Evolutionary conservation across 2,888 invertebrate species (phyloP).

Genomic region (Tenthredo distinguenda): DNA sequence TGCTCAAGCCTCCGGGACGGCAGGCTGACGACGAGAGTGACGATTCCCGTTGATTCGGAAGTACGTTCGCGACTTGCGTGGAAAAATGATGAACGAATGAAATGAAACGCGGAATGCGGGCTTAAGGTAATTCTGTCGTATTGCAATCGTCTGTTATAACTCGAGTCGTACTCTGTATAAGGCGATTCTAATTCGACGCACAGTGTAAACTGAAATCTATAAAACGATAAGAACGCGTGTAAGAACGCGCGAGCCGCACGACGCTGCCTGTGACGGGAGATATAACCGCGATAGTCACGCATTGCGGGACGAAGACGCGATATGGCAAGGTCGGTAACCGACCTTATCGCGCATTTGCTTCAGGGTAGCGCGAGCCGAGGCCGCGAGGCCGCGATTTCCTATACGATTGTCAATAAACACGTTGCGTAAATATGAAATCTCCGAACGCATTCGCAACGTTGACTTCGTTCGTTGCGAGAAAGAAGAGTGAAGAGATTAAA

Average conservation of each 20-base stretch:
- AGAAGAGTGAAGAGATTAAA: too few species aligned
- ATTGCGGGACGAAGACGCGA: slow-evolving; percentile 62
- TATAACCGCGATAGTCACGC: slow-evolving; percentile 63
- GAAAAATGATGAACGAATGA: neutral
- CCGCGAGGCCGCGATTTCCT: slow-evolving; percentile 30
- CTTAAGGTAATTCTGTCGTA: neutral
- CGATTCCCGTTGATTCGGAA: too few species aligned
- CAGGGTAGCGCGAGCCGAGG: slow-evolving; percentile 21
- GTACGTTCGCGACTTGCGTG: neutral
- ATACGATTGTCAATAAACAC: slow-evolving; percentile 28
- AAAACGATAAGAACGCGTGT: slow-evolving; percentile 39
- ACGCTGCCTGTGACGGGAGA: slow-evolving; percentile 38
- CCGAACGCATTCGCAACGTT: neutral
- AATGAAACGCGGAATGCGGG: neutral
- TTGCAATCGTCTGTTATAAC: neutral
- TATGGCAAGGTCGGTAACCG: slow-evolving; percentile 68
- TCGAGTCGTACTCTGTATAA: neutral
- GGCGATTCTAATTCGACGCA: slow-evolving; percentile 42
- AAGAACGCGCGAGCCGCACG: slow-evolving; percentile 16
- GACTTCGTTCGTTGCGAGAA: neutral
- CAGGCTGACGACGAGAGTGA: neutral
- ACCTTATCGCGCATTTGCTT: slow-evolving; percentile 54
- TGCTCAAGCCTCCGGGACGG: neutral
- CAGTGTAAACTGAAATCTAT: slow-evolving; percentile 23
- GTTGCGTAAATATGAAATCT: neutral